A percentile compares a stretch with the other conserved stretches of the same genome.
Evolutionary conservation across 2,113 vertebrate species (phyloP).

Genomic region (Clarias gariepinus): DNA sequence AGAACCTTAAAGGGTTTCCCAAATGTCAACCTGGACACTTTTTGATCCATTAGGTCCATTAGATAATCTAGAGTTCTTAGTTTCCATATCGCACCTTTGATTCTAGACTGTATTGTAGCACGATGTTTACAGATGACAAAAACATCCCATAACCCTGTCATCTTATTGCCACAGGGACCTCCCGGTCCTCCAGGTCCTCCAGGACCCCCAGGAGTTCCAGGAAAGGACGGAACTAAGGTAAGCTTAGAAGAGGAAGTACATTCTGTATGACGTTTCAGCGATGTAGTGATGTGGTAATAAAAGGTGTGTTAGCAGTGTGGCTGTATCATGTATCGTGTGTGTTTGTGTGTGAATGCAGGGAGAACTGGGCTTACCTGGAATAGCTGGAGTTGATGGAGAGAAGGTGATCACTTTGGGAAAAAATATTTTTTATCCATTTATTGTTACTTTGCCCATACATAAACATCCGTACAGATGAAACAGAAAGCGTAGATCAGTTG

Average conservation of each 20-base stretch:
- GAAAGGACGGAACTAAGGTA: slow-evolving; percentile 79
- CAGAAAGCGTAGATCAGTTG: no score
- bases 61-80: background rate
- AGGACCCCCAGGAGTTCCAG: slow-evolving; percentile 78
- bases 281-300: background rate
- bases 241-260: background rate
- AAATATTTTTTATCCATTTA: background rate
- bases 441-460: background rate
- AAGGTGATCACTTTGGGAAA: slow-evolving; percentile 69
- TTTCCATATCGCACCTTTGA: background rate
- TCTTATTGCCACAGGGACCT: slow-evolving; percentile 63
- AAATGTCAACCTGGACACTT: background rate
- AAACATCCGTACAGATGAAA: no score
- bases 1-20: background rate
- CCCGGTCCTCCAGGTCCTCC: slow-evolving; percentile 75
- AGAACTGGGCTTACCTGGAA: slow-evolving; percentile 88
- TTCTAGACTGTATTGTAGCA: background rate
- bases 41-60: background rate
- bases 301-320: background rate
- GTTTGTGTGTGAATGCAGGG: slow-evolving; percentile 70
- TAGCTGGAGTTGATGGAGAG: slow-evolving; percentile 85
- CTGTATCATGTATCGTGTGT: background rate
- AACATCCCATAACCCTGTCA: background rate
- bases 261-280: no score
- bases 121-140: slow-evolving; percentile 49